Evolutionary conservation across 2,113 vertebrate species (phyloP), one percentile per base, ranked within the genome.

Genomic region (Gymnobelideus leadbeateri): DNA sequence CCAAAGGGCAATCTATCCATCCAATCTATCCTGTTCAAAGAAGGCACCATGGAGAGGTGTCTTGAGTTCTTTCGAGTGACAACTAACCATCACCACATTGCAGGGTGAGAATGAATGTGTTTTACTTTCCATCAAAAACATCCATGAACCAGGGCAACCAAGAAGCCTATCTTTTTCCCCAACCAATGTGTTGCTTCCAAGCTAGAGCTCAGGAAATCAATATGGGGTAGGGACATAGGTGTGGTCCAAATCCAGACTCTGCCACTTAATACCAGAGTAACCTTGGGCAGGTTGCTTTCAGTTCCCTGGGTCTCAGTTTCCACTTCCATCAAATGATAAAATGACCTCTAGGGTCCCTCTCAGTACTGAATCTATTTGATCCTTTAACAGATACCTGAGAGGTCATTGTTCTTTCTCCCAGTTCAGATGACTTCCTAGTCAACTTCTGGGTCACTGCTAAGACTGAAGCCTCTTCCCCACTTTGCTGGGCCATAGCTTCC

Each of bases 1-100:
- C n/a, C 94, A 95, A 96, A 95, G 96, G 96, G 91, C 57, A 51
- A 54, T 57, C 95, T 97, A 97, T 98, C 98, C 96, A 97, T 92
- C 47, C 47, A 49, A 49, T 49, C 47, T 91, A 93, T 93, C 96
- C 96, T 93, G 37, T 92, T 95, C 95, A 16, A 26, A 0, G 47
- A 93, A 89, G 94, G 93, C 46, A 26, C 94, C 21, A 7, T 92
- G 95, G 97, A 94, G n/a, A 93, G 92, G 95, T 97, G 51, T 94
- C 96, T 89, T 77, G 93, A 97, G 96, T 94, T 84, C 95, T 95
- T 23, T 43, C 93, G 89, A 93, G 89, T 26, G 95, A 89, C 93
- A 94, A 43, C 68, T 94, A 92, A 54, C 94, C 91, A 84, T 96
- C 95, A 95, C 94, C 53, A 53, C 25, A 92, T 49, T 93, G 91